These are phyloP conservation scores for Pterocles orientalis DNA, from an alignment of 2,113 vertebrate species.

Conservation along the genomic window DNA sequence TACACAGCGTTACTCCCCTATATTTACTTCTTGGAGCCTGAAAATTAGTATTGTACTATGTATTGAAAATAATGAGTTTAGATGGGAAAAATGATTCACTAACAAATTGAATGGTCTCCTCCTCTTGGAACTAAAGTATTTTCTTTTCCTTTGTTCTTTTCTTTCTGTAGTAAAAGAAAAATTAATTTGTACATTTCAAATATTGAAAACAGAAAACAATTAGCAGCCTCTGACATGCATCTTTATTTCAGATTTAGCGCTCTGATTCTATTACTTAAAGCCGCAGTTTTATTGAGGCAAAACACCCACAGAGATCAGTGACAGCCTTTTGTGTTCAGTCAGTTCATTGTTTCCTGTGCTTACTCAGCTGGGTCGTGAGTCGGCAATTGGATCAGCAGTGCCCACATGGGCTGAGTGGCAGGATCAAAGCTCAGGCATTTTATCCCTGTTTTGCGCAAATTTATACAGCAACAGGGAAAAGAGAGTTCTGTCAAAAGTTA, in stretches of 20 bases:
- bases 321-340: conserved; percentile 10
- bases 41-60: neutral
- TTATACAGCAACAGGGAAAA: neutral
- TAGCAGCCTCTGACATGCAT: neutral
- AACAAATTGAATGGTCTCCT: neutral
- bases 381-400: neutral
- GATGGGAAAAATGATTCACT: neutral
- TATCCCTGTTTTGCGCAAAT: neutral
- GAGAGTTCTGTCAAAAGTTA: neutral
- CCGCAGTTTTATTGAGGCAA: conserved; percentile 3
- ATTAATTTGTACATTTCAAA: neutral
- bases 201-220: conserved; percentile 23
- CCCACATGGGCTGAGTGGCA: neutral
- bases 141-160: neutral
- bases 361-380: neutral
- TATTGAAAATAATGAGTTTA: neutral
- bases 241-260: neutral
- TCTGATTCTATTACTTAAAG: neutral
- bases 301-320: conserved; percentile 53
- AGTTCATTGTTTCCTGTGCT: conserved; percentile 19
- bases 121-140: neutral
- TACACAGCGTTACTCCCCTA: neutral
- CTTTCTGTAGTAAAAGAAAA: neutral
- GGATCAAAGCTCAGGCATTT: neutral
- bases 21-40: neutral